phyloP scores from a whole-genome alignment of 1,140 invertebrate genomes.

The Oppia nitens region DNA sequence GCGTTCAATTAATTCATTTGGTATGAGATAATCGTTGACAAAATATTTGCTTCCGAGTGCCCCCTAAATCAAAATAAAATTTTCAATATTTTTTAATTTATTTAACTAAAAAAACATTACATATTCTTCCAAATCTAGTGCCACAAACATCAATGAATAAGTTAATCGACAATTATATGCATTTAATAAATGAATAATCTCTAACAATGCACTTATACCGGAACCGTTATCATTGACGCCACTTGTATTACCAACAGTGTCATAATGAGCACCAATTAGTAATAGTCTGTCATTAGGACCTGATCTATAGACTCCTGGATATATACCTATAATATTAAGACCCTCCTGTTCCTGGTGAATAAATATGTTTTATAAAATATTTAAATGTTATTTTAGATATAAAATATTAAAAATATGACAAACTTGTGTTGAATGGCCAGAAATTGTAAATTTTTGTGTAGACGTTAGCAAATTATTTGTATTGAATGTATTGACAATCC shows the following conservation, averaged over 20 bases:
- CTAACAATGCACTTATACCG: conserved; percentile 29
- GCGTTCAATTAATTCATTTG: conserved; percentile 16
- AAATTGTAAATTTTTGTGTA: background rate
- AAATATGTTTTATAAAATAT: too few species aligned
- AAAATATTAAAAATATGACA: background rate
- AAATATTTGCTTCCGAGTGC: conserved; percentile 29
- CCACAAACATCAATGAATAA: conserved; percentile 30
- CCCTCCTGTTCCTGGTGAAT: conserved; percentile 23
- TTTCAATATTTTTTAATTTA: background rate
- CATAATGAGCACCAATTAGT: conserved; percentile 29
- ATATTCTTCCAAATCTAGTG: conserved; percentile 32
- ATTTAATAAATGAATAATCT: conserved; percentile 25
- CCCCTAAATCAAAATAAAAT: conserved; percentile 19
- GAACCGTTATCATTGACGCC: conserved; percentile 32
- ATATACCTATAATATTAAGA: conserved; percentile 28
- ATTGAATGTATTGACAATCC: background rate
- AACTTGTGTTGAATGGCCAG: background rate
- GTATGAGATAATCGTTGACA: conserved; percentile 28
- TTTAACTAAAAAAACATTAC: conserved; percentile 12
- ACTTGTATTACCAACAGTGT: conserved; percentile 25
- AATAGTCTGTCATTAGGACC: conserved; percentile 17
- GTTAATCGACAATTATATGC: conserved; percentile 24
- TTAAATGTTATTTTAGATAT: too few species aligned
- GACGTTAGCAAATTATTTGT: background rate
- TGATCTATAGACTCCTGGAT: conserved; percentile 23